These are phyloP conservation scores for Heliconius cydno DNA, from an alignment of 2,888 invertebrate species.

Conservation along the genomic window DNA sequence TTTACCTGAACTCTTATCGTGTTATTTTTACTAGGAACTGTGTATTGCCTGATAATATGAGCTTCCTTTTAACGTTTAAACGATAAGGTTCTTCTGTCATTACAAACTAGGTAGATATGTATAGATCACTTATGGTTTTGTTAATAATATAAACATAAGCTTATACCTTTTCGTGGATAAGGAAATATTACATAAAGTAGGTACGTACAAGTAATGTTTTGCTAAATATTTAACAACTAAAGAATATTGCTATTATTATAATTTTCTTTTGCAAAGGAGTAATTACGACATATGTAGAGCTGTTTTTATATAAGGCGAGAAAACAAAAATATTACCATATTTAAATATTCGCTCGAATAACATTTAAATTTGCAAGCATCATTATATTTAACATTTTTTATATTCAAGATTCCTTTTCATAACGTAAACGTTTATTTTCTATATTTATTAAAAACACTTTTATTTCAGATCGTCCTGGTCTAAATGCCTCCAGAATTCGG, in stretches of 20 bases:
- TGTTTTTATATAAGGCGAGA: too few species aligned
- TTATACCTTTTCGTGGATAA: not conserved
- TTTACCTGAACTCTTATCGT: conserved; percentile 34
- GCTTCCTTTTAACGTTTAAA: conserved; percentile 18
- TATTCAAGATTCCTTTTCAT: not conserved
- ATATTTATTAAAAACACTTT: not conserved
- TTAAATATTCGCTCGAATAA: not conserved
- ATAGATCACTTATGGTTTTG: not conserved
- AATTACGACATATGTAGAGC: too few species aligned
- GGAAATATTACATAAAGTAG: not conserved
- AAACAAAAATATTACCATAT: too few species aligned
- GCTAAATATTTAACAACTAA: not conserved
- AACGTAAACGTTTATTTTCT: not conserved
- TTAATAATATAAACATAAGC: not conserved
- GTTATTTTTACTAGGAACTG: conserved; percentile 20
- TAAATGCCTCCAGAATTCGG: too few species aligned
- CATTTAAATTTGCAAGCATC: not conserved
- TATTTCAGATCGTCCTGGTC: too few species aligned
- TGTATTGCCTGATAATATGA: conserved; percentile 16
- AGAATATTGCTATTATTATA: too few species aligned
- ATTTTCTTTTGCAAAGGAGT: too few species aligned
- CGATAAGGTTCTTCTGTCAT: conserved; percentile 6
- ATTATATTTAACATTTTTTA: not conserved
- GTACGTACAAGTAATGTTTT: not conserved
- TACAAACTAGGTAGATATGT: not conserved